Base-by-base conservation (phyloP, 2,888 invertebrate species). In the Polydrusus pterygomalis region DNA sequence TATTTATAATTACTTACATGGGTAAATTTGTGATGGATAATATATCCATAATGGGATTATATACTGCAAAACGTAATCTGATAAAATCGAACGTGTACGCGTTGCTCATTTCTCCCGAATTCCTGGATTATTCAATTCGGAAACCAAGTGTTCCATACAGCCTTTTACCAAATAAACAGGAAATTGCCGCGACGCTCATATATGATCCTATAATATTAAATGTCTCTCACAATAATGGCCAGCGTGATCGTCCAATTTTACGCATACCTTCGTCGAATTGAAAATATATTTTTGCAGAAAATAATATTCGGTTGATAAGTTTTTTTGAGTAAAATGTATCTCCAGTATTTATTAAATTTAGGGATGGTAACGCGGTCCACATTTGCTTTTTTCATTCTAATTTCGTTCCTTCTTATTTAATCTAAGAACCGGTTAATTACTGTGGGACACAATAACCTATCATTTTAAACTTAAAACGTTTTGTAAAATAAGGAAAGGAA, bases 111-210 rank as follows among this genome's bases (percentile, higher is more conserved):
- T 20, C 25, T 54, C 13, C 25, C 17, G 13, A 54, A 20, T 9
- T 25, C 54, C 54, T 54, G 20, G 54, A 54, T 25, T 54, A 54
- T 54, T 25, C 54, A 54, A 54, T 54, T 20, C 25, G 54, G 54
- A 54, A 54, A 54, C 54, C 54, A 30, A 54, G 54, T 54, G 25
- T 54, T 54, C 54, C 54, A 30, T 30, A 54, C 13, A 54, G 54
- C 54, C 54, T 54, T 54, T 54, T n/a, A 9, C 54, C 30, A 30
- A 54, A 54, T 54, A 54, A 54, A 25, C 54, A 25, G 54, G 54
- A 54, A 54, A 54, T 54, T 54, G 54, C 2, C 25, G n/a, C 30
- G 54, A 54, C 54, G 54, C 25, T 54, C n/a, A n/a, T 5, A 54
- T 54, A 30, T 54, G n/a, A 25, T 30, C 30, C 25, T 25, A 20